A percentile compares a stretch with the other conserved stretches of the same genome.
These are phyloP conservation scores for Dryoscopus gambensis DNA, from an alignment of 2,113 vertebrate genomes.

Conservation along the genomic window DNA sequence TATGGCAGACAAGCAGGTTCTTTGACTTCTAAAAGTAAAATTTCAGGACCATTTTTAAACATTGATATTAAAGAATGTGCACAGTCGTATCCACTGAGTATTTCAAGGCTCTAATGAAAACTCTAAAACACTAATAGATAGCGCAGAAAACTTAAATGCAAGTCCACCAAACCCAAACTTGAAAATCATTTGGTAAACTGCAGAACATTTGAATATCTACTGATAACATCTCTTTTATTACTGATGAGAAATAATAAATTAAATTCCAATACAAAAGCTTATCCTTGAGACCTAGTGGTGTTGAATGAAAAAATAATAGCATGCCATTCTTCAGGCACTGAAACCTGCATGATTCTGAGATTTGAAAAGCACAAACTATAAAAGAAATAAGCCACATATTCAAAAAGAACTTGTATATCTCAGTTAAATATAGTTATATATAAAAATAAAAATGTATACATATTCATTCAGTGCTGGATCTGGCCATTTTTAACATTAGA, in stretches of 20 bases:
- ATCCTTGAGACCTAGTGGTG: not conserved
- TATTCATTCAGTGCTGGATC: not conserved
- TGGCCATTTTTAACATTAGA: not conserved
- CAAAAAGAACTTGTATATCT: not conserved
- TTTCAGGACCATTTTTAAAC: not conserved
- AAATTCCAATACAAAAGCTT: not conserved
- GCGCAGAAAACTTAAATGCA: not conserved
- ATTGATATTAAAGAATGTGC: not conserved
- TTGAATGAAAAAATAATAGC: not conserved
- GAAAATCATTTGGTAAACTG: not conserved
- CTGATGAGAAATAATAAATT: not conserved
- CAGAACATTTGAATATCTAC: not conserved
- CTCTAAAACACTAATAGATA: not conserved
- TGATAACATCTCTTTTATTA: not conserved
- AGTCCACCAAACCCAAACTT: not conserved
- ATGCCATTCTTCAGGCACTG: not conserved
- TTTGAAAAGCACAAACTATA: not conserved
- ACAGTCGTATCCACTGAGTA: accelerated
- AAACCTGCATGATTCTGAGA: not conserved
- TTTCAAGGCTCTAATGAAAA: not conserved
- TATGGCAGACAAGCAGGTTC: not conserved
- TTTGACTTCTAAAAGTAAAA: not conserved
- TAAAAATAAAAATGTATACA: not conserved
- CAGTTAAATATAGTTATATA: not conserved
- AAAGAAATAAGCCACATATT: not conserved